A percentile compares a stretch with the other conserved stretches of the same genome.
Conservation (phyloP, 2,113 vertebrate species). For the Aegithalos caudatus region DNA sequence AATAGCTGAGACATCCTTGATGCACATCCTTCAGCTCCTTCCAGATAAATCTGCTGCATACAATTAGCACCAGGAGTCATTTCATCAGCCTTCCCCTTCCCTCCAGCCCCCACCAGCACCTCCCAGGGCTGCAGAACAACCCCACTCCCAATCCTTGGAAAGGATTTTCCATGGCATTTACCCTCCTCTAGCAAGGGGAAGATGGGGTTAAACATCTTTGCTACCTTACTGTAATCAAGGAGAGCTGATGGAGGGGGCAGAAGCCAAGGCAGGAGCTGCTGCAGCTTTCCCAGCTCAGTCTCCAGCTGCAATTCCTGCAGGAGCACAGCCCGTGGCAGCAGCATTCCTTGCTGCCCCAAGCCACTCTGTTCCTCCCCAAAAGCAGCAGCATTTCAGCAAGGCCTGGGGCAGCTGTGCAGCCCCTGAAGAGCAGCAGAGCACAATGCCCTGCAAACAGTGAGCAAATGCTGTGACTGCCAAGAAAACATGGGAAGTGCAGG, state of each 20-base stretch:
- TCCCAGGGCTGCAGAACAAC: neutral
- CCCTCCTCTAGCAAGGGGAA: neutral
- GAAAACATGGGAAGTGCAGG: fast-evolving
- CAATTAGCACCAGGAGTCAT: neutral
- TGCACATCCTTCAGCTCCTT: neutral
- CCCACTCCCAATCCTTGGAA: neutral
- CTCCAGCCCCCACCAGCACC: neutral
- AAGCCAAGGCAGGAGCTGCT: neutral
- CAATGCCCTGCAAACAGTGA: neutral
- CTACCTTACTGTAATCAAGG: neutral
- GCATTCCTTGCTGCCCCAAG: neutral
- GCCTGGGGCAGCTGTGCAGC: neutral
- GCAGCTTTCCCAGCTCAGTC: neutral
- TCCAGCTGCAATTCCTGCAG: neutral
- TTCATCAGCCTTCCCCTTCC: neutral
- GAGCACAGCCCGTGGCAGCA: neutral
- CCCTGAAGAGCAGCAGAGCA: neutral
- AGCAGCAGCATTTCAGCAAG: neutral
- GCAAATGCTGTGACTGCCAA: fast-evolving
- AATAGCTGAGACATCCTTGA: constrained; percentile 61
- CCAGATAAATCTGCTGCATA: constrained; percentile 6
- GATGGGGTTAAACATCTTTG: neutral
- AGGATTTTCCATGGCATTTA: neutral
- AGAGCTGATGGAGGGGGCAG: neutral
- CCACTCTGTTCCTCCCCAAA: neutral